Base-by-base conservation (phyloP, 1,140 invertebrate genomes). In the Amyelois transitella region DNA sequence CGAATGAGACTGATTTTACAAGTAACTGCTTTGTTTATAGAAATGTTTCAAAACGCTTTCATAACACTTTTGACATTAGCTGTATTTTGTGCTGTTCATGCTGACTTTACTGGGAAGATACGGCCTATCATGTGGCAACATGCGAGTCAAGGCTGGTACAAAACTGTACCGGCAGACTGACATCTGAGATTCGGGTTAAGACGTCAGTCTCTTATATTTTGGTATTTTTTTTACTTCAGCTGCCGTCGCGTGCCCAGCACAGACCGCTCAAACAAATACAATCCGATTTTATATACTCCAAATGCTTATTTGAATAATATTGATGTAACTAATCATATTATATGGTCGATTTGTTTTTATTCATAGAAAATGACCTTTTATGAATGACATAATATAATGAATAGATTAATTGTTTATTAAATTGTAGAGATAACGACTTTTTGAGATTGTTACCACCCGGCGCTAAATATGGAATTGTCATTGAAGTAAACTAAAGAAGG, bases 1-100 rank as follows among this genome's bases (percentile, higher is more conserved):
- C 82, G 82, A 88, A 86, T 86, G 85, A 88, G 85, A 88, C 85
- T 88, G 85, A 88, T 86, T 88, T 88, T 83, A 78, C 77, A 81
- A 77, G 65, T 75, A 79, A 77, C 76, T 72, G 77, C 73, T 84
- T 79, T 73, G 67, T 83, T 77, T 76, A 75, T 82, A 77, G 63
- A 65, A 75, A 78, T 76, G 69, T 77, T 81, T 81, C 62, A 59
- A 58, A 66, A 72, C 64, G 72, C 69, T 72, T 71, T 66, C 64
- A 52, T 62, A 61, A 57, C 59, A 52, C 53, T 43, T 60, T 59
- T 59, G 43, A 44, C 47, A 38, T 38, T 38, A 38, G 32, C 12
- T 38, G 12, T 38, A 38, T 38, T 38, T 38, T 38, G 32, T 38
- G 32, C 32, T 38, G 32, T 38, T 14, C 32, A 38, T 38, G 32